Conservation (phyloP, 64 coral and sea anemone species). For the Pocillopora verrucosa region DNA sequence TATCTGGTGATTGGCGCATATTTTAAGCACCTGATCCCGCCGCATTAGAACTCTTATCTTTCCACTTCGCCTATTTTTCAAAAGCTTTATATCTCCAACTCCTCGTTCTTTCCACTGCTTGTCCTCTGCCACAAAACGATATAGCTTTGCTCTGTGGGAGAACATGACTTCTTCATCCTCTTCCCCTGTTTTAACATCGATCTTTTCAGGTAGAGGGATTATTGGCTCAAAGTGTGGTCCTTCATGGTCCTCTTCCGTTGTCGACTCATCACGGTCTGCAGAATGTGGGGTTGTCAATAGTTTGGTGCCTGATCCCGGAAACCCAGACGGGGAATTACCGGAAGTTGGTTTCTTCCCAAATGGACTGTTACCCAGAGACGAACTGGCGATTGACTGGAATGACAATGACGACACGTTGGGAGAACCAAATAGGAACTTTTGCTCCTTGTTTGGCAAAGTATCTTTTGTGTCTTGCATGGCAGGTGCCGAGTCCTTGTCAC, state of each 20-base stretch:
- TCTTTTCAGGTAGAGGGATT: slow-evolving; percentile 69
- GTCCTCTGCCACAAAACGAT: slow-evolving; percentile 59
- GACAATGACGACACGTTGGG: slow-evolving; percentile 38
- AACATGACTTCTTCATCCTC: slow-evolving; percentile 80
- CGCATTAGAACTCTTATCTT: slow-evolving; percentile 87
- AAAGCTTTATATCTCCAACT: slow-evolving; percentile 86
- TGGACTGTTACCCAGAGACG: background rate
- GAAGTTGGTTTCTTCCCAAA: slow-evolving; percentile 25
- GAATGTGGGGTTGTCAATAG: slow-evolving; percentile 23
- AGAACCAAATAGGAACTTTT: slow-evolving; percentile 55
- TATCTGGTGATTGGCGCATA: slow-evolving; percentile 95
- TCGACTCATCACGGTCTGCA: slow-evolving; percentile 18
- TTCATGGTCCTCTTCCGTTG: slow-evolving; percentile 46
- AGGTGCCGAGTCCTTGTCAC: slow-evolving; percentile 10
- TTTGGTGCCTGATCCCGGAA: slow-evolving; percentile 14
- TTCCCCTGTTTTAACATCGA: slow-evolving; percentile 77
- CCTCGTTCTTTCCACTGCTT: slow-evolving; percentile 97
- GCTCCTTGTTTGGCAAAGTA: background rate
- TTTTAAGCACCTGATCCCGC: slow-evolving; percentile 82
- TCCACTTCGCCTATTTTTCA: slow-evolving; percentile 54
- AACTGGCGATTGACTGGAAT: slow-evolving; percentile 38
- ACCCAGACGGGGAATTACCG: background rate
- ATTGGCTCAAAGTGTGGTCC: slow-evolving; percentile 81
- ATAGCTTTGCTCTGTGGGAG: slow-evolving; percentile 77
- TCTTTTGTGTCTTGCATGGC: background rate